Percentiles rank a stretch among this genome's conserved stretches.
These are phyloP conservation scores for Dipodomys merriami DNA, from an alignment of 2,113 vertebrate species.

Conservation along the genomic window DNA sequence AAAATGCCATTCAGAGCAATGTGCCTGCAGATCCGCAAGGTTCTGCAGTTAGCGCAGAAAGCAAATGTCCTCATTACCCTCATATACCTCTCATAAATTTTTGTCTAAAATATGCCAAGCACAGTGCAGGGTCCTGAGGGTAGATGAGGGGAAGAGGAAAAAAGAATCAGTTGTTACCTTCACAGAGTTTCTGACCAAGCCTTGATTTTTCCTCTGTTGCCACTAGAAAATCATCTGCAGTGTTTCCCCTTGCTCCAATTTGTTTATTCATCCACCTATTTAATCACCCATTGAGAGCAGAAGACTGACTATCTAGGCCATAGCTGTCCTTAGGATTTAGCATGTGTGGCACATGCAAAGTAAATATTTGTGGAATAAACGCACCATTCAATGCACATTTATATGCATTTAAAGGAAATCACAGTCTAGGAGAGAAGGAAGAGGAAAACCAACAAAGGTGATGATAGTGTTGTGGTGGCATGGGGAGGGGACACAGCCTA, in stretches of 20 bases:
- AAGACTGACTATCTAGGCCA: neutral
- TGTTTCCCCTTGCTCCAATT: neutral
- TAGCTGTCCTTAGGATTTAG: neutral
- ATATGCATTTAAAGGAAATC: slow-evolving; percentile 9
- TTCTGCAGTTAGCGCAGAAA: neutral
- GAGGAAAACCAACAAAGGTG: neutral
- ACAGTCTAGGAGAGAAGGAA: neutral
- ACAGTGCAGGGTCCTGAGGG: neutral
- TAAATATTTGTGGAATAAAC: slow-evolving; percentile 13
- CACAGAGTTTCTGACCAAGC: neutral
- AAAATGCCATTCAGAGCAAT: neutral
- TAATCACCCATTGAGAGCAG: neutral
- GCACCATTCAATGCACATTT: neutral
- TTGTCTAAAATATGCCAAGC: neutral
- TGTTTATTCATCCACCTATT: neutral
- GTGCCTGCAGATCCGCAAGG: neutral
- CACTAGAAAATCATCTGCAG: neutral
- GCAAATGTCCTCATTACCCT: neutral
- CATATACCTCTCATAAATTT: neutral
- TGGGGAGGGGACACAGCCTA: too few species aligned
- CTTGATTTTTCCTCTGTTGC: neutral
- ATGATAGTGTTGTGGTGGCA: neutral
- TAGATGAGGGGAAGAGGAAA: neutral
- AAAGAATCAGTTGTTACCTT: neutral
- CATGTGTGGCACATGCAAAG: neutral